Percentiles rank a stretch among this genome's conserved stretches.
phyloP scores from a whole-genome alignment of 2,113 vertebrate species.

The Loxodonta africana region DNA sequence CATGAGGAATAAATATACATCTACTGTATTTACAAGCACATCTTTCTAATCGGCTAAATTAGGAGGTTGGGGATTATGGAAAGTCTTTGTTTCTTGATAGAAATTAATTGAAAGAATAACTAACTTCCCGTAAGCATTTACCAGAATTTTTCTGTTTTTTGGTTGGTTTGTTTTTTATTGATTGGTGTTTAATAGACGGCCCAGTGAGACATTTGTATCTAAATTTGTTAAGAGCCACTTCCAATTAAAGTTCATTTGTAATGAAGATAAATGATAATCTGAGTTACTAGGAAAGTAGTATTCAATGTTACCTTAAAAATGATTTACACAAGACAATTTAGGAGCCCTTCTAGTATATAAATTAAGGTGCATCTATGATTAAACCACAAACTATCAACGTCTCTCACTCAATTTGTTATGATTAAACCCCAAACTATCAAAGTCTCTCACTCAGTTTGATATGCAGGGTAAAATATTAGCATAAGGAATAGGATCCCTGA shows the following conservation, averaged over 20 bases:
- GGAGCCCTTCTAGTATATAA: neutral
- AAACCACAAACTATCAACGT: slow-evolving; percentile 29
- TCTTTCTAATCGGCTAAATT: neutral
- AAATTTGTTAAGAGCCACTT: slow-evolving; percentile 78
- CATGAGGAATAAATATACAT: neutral
- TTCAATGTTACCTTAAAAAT: slow-evolving; percentile 74
- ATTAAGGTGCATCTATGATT: slow-evolving; percentile 61
- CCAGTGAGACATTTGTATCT: slow-evolving; percentile 75
- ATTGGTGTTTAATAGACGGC: slow-evolving; percentile 71
- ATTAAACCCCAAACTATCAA: slow-evolving; percentile 42
- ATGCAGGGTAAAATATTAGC: neutral
- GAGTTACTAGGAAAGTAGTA: slow-evolving; percentile 66
- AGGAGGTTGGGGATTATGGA: neutral
- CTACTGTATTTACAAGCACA: neutral
- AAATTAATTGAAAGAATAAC: slow-evolving; percentile 64
- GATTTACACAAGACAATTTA: slow-evolving; percentile 63
- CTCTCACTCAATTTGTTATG: slow-evolving; percentile 51
- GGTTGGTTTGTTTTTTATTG: slow-evolving; percentile 75
- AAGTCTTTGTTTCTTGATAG: slow-evolving; percentile 36
- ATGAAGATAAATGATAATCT: slow-evolving; percentile 81
- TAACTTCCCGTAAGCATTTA: slow-evolving; percentile 36
- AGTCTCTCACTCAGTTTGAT: slow-evolving; percentile 18
- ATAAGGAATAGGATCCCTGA: neutral
- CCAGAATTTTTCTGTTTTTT: slow-evolving; percentile 27
- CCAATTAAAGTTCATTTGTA: slow-evolving; percentile 78